Percentiles rank a stretch among this genome's conserved stretches.
Conservation (phyloP, 1,140 invertebrate species). For the Macrocentrus cingulum region DNA sequence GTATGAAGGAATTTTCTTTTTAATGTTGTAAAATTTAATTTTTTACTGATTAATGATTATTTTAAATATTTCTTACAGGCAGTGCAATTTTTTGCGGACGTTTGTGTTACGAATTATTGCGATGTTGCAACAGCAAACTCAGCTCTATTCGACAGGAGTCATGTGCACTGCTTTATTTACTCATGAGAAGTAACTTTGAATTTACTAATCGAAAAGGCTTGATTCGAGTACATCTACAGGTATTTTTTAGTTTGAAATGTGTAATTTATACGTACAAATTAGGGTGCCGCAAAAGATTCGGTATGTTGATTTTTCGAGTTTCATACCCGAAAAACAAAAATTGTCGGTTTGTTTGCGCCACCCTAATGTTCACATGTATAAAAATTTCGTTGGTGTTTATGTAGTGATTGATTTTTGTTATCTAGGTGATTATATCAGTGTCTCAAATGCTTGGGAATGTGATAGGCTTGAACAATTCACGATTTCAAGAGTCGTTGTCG, state of each 20-base stretch:
- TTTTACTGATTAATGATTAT: too few species aligned
- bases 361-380: too few species aligned
- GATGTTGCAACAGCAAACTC: conserved; percentile 79
- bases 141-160: conserved; percentile 82
- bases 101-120: conserved; percentile 79
- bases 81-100: conserved; percentile 82
- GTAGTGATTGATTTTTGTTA: conserved; percentile 24
- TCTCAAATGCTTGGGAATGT: conserved; percentile 88
- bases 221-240: conserved; percentile 83
- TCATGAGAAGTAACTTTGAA: conserved; percentile 93
- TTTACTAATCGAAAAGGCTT: conserved; percentile 80
- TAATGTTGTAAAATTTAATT: background rate
- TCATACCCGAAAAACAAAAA: too few species aligned
- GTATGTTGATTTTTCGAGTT: too few species aligned
- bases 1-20: conserved; percentile 48
- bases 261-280: too few species aligned
- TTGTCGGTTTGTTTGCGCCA: too few species aligned
- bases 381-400: too few species aligned
- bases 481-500: conserved; percentile 89
- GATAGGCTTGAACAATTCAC: conserved; percentile 80
- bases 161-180: conserved; percentile 84
- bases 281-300: too few species aligned
- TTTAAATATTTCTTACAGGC: conserved; percentile 63
- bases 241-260: too few species aligned
- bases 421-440: conserved; percentile 83